Percentiles rank a stretch among this genome's conserved stretches.
phyloP scores from a whole-genome alignment of 2,113 vertebrate species.

The Channa argus region DNA sequence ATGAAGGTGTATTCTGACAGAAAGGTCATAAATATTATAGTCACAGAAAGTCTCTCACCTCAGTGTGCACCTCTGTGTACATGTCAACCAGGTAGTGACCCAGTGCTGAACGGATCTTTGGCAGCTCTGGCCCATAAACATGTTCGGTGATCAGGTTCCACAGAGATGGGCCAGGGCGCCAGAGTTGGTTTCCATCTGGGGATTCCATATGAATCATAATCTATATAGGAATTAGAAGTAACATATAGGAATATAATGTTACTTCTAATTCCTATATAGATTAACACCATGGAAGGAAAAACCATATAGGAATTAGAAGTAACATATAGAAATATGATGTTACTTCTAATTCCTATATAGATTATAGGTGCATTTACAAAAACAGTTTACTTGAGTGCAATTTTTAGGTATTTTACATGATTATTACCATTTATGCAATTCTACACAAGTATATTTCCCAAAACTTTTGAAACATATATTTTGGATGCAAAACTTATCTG shows the following conservation, averaged over 20 bases:
- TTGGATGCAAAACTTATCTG: no score
- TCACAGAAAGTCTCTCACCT: slow-evolving; percentile 79
- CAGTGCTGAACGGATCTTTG: slow-evolving; percentile 82
- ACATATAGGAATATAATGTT: neutral
- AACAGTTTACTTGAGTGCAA: neutral
- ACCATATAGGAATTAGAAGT: slow-evolving; percentile 19
- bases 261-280: no score
- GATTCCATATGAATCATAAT: slow-evolving; percentile 53
- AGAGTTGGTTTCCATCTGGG: slow-evolving; percentile 57
- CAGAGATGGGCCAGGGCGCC: slow-evolving; percentile 71
- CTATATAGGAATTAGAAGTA: slow-evolving; percentile 20
- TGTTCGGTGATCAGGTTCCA: slow-evolving; percentile 86
- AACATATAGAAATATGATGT: neutral
- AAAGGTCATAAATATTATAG: neutral
- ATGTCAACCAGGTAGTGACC: slow-evolving; percentile 83
- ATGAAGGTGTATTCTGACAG: neutral
- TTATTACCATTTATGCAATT: no score
- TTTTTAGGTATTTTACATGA: neutral
- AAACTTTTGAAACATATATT: no score
- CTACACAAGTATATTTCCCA: no score
- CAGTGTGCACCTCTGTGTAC: slow-evolving; percentile 83
- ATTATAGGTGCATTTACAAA: neutral
- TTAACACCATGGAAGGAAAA: neutral
- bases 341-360: no score
- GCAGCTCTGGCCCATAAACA: slow-evolving; percentile 78